Evolutionary conservation across 2,797 vertebrate species (phyloP), one percentile per base, ranked within the genome.

Genomic region (Melanogrammus aeglefinus): DNA sequence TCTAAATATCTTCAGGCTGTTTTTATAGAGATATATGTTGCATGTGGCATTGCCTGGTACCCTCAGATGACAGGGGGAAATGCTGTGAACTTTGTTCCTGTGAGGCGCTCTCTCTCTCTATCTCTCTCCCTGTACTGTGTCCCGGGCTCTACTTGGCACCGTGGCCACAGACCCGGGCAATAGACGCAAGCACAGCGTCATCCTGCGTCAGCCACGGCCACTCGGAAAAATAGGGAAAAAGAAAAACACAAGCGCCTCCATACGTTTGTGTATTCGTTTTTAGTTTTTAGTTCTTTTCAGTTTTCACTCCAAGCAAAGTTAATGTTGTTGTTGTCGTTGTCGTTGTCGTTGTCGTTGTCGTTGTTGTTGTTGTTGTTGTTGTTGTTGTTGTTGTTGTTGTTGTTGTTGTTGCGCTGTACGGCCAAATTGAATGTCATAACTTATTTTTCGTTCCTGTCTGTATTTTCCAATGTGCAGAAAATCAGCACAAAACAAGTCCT

Each of bases 31-130:
- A 63, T 74, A 41, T 87, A 88, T 84, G 82, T 77, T 86, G 83
- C 84, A 87, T 77, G 83, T 87, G 75, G 82, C 69, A 73, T 80
- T 80, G 78, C 24, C 83, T 69, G 84, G 73, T 75, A 72, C 51
- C 74, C 88, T 87, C 85, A 82, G 83, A 80, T 81, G 81, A 85
- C 71, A 75, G 71, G n/a, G 72, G 88, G 79, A 76, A 92, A 29
- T 90, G 85, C 91, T 90, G 86, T 93, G 92, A 92, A 92, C 89
- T 87, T 90, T 89, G 83, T 82, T 87, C 86, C 83, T 83, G 83
- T 73, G 63, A 73, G 87, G 74, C 76, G 85, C 74, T 81, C 71
- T 77, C 79, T 78, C 82, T 85, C 75, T 86, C 74, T 81, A 63
- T 76, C 79, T 78, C 82, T 86, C 75, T 82, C 72, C 76, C 79